phyloP scores from a whole-genome alignment of 1,140 invertebrate genomes.

The Drosophila lacteicornis region DNA sequence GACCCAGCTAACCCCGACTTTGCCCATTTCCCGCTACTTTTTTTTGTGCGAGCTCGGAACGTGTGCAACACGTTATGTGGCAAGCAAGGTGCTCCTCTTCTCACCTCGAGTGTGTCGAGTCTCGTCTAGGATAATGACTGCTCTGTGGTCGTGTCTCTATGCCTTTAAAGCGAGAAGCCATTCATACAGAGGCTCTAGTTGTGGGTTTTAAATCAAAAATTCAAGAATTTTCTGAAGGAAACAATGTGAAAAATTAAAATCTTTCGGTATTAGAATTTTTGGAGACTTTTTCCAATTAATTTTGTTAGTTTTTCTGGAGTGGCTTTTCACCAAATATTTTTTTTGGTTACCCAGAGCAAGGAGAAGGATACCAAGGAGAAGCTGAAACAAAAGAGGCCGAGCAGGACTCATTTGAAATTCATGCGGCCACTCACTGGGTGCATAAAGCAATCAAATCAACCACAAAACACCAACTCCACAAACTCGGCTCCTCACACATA shows the following conservation, averaged over 20 bases:
- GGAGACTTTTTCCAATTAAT: too few relatives aligned
- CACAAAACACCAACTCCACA: slow-evolving; percentile 60
- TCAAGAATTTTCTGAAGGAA: too few relatives aligned
- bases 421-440: slow-evolving; percentile 83
- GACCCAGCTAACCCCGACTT: slow-evolving; percentile 28
- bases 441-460: slow-evolving; percentile 84
- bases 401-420: slow-evolving; percentile 78
- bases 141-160: slow-evolving; percentile 48
- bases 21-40: slow-evolving; percentile 3
- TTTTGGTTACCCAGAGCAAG: too few relatives aligned
- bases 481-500: slow-evolving; percentile 35
- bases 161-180: slow-evolving; percentile 28
- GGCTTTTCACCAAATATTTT: too few relatives aligned
- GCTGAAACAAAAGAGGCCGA: background rate
- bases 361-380: background rate
- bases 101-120: slow-evolving; percentile 10
- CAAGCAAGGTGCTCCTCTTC: slow-evolving; percentile 22
- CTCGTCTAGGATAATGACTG: slow-evolving; percentile 62
- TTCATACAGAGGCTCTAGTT: background rate
- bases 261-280: too few relatives aligned
- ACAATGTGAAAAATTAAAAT: too few relatives aligned
- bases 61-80: slow-evolving; percentile 76
- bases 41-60: slow-evolving; percentile 33
- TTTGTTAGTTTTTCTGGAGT: too few relatives aligned
- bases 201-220: slow-evolving; percentile 1